Conservation (phyloP, 1,140 invertebrate species). For the Pseudomyrmex concolor region DNA sequence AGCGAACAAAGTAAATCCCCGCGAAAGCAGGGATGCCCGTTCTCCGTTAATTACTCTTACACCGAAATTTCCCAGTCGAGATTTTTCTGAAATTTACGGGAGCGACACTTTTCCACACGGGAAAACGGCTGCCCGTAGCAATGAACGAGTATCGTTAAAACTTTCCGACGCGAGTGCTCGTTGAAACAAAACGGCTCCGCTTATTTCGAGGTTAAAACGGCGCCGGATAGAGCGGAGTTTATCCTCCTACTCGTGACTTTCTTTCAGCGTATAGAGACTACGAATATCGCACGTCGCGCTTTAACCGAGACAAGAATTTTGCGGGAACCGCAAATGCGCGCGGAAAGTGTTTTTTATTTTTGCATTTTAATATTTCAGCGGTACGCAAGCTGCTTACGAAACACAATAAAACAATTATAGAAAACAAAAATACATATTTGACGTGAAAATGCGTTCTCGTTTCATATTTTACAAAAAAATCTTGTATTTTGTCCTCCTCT, state of each 20-base stretch:
- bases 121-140: conserved; percentile 10
- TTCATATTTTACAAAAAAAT: background rate
- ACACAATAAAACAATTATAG: conserved; percentile 4
- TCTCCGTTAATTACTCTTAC: conserved; percentile 58
- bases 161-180: conserved; percentile 45
- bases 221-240: conserved; percentile 32
- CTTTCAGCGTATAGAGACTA: conserved; percentile 8
- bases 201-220: conserved; percentile 51
- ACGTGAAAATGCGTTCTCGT: background rate
- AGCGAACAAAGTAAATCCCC: conserved; percentile 55
- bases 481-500: background rate
- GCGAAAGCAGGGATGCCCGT: conserved; percentile 29
- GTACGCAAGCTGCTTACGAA: background rate
- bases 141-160: conserved; percentile 59
- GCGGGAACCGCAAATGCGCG: background rate
- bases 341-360: conserved; percentile 8
- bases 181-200: conserved; percentile 51
- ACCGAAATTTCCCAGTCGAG: conserved; percentile 56
- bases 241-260: conserved; percentile 41
- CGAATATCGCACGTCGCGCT: conserved; percentile 23
- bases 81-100: conserved; percentile 62
- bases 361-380: conserved; percentile 26
- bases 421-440: conserved; percentile 4
- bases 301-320: background rate
- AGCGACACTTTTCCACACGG: conserved; percentile 47